Evolutionary conservation across 2,888 invertebrate species (phyloP).

Genomic region (Drosophila eohydei): DNA sequence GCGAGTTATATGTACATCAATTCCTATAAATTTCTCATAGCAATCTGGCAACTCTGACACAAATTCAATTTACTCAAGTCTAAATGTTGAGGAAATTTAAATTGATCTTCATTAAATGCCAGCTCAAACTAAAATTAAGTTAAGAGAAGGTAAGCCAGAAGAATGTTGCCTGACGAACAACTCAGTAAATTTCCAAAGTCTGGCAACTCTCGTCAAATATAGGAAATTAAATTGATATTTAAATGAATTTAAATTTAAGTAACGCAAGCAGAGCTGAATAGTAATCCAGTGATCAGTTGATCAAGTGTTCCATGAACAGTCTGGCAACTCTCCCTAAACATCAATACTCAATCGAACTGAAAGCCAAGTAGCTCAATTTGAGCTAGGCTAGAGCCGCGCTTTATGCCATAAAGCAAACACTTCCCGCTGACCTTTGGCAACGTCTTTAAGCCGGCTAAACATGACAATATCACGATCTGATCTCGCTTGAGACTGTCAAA

Average conservation of each 20-base stretch:
- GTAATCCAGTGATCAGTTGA: too few species aligned
- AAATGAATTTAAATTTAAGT: background rate
- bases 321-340: background rate
- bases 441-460: slow-evolving; percentile 13
- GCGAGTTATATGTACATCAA: too few species aligned
- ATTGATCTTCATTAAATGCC: background rate
- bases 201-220: background rate
- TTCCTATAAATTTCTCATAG: too few species aligned
- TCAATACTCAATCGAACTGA: background rate
- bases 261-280: background rate
- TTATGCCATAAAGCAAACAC: background rate
- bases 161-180: background rate
- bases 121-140: background rate
- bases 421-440: slow-evolving; percentile 2
- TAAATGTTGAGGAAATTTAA: background rate
- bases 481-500: slow-evolving; percentile 19
- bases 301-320: background rate
- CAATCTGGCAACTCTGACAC: too few species aligned
- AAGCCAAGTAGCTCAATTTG: slow-evolving; percentile 3
- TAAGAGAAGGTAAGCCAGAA: background rate
- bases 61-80: too few species aligned
- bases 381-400: background rate
- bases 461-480: slow-evolving; percentile 38
- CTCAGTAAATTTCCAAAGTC: background rate
- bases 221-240: background rate